phyloP scores from a whole-genome alignment of 2,113 vertebrate species.

The Chaetura pelagica region DNA sequence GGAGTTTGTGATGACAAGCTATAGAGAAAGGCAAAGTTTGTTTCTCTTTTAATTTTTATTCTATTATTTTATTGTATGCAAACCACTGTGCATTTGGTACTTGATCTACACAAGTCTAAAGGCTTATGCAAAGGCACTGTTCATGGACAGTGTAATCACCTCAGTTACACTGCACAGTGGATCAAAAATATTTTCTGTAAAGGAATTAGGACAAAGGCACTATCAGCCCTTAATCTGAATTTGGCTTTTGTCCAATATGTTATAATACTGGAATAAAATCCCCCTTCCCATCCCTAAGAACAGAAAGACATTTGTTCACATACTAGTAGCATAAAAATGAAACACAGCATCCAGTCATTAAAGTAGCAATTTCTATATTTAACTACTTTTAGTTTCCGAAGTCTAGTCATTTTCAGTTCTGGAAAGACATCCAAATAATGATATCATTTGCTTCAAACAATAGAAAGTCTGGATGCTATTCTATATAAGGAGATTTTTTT shows the following conservation, averaged over 20 bases:
- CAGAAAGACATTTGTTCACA: slow-evolving; percentile 62
- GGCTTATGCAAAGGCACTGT: not conserved
- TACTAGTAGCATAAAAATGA: slow-evolving; percentile 47
- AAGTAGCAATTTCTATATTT: slow-evolving; percentile 65
- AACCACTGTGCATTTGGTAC: not conserved
- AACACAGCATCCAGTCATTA: slow-evolving; percentile 43
- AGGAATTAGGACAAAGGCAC: not conserved
- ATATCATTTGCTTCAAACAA: slow-evolving; percentile 73
- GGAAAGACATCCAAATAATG: slow-evolving; percentile 68
- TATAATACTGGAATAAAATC: slow-evolving; percentile 45
- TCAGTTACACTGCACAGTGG: not conserved
- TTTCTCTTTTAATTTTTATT: not conserved
- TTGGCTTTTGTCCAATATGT: slow-evolving; percentile 18
- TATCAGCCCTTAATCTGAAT: slow-evolving; percentile 4
- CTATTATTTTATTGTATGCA: not conserved
- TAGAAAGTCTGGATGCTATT: slow-evolving; percentile 72
- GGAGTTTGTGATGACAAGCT: not conserved
- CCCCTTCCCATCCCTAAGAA: slow-evolving; percentile 35
- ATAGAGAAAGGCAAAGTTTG: not conserved
- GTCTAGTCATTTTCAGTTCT: slow-evolving; percentile 57
- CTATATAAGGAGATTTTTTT: slow-evolving; percentile 69
- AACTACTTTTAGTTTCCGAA: slow-evolving; percentile 55
- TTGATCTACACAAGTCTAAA: not conserved
- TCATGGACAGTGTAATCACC: not conserved
- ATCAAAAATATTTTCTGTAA: not conserved